Evolutionary conservation across 2,888 invertebrate species (phyloP).

Genomic region (Meteorus colon): DNA sequence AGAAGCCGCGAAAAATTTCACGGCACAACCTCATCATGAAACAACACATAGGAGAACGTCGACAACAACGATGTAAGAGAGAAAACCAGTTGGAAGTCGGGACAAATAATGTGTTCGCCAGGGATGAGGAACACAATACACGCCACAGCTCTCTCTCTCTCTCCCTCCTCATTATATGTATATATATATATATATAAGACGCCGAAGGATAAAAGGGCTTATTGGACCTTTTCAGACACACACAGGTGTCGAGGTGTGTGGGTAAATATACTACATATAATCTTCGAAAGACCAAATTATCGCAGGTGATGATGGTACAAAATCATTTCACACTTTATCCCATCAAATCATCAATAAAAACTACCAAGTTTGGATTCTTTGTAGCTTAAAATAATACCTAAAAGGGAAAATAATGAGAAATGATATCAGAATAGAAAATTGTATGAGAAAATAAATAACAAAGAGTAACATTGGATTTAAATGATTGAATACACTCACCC

Average conservation of each 20-base stretch:
- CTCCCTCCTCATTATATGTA: background rate
- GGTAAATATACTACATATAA: background rate
- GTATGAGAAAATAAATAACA: background rate
- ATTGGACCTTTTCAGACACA: constrained; percentile 12
- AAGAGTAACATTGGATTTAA: background rate
- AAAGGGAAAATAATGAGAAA: background rate
- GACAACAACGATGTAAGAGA: background rate
- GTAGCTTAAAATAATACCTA: background rate
- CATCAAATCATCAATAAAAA: too few relatives aligned
- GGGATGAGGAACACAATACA: constrained; percentile 14
- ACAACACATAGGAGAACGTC: constrained; percentile 39
- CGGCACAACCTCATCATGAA: constrained; percentile 10
- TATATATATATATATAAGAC: background rate
- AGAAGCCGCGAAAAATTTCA: constrained; percentile 13
- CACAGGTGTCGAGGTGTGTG: background rate
- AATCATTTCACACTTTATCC: constrained; percentile 10
- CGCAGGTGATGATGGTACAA: background rate
- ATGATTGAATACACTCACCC: constrained; percentile 53
- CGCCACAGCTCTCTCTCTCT: background rate
- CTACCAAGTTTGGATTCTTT: too few relatives aligned
- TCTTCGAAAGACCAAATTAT: background rate
- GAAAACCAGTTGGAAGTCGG: constrained; percentile 28
- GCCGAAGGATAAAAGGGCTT: background rate
- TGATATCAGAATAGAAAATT: background rate
- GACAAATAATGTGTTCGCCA: constrained; percentile 2